Evolutionary conservation across 2,113 vertebrate species (phyloP), one percentile per base, ranked within the genome.

Genomic region (Epinephelus cyanopodus): DNA sequence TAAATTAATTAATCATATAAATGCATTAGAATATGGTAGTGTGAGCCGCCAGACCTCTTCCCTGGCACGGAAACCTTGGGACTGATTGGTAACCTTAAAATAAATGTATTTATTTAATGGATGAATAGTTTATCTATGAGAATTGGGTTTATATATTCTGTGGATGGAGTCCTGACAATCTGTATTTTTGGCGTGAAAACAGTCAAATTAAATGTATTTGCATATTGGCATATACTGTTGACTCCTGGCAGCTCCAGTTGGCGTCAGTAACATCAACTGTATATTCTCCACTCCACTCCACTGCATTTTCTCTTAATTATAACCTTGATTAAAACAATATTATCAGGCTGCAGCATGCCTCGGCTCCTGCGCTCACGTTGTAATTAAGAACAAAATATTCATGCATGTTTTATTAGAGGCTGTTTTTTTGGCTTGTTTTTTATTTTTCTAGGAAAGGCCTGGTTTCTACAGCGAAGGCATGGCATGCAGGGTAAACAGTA

Each of bases 401-500:
- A 37, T 56, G 42, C 6, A 13, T 62, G 69, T 75, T 76, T 84
- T 64, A 79, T 77, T 73, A 79, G 47, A 66, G 39, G 58, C 52
- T 47, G 61, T 48, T 29, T 58, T 67, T 47, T 10, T 62, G 8
- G 21, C 19, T 45, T 52, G 33, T 74, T 72, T 76, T 27, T n/a
- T 13, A 2, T 48, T 39, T 45, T 21, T 33, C 9, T 19, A 48
- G 57, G 52, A 78, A 69, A 73, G 53, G 10, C 0, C 65, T 72
- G 64, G 79, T 85, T 71, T 72, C 74, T 85, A 14, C 80, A 84
- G 84, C 6, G 21, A 54, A 65, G 60, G 15, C 74, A 66, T 37
- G 64, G 60, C 61, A 52, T 73, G 83, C 76, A 68, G 81, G 58
- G 79, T 84, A 89, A 91, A 92, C 82, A 86, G 80, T 58, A 63